Evolutionary conservation across 2,113 vertebrate genomes (phyloP).

Genomic region (Myiozetetes cayanensis): DNA sequence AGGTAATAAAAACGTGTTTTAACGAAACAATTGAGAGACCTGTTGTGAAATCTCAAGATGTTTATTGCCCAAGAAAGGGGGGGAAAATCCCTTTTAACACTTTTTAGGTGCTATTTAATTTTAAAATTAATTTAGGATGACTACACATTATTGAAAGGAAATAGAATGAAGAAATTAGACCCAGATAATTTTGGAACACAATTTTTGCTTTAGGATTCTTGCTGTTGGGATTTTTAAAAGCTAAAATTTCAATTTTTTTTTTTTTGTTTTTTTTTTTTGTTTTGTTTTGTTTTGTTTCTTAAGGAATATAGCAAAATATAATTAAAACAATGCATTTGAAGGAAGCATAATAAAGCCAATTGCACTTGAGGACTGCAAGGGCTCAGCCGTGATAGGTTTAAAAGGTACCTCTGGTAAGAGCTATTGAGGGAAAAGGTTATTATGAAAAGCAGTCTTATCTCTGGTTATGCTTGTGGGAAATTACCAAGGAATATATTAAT

Average conservation of each 20-base stretch:
- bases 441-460: not conserved
- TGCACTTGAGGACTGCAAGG: not conserved
- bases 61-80: slow-evolving; percentile 6
- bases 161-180: not conserved
- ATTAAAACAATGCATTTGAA: not conserved
- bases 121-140: not conserved
- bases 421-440: not conserved
- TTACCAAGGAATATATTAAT: not conserved
- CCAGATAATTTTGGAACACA: not conserved
- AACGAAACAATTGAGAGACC: not conserved
- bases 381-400: not conserved
- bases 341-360: not conserved
- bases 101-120: not conserved
- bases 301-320: not conserved
- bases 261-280: too few relatives aligned
- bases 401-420: not conserved
- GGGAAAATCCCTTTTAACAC: not conserved
- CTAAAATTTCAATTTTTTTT: not conserved
- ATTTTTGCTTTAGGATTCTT: not conserved
- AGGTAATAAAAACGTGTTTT: slow-evolving; percentile 46
- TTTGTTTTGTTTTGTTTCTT: too few relatives aligned
- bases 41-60: slow-evolving; percentile 41
- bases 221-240: not conserved
- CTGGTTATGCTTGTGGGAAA: not conserved
- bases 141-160: not conserved